Conservation (phyloP, 2,888 invertebrate species). For the Chymomyza fuscimana region DNA sequence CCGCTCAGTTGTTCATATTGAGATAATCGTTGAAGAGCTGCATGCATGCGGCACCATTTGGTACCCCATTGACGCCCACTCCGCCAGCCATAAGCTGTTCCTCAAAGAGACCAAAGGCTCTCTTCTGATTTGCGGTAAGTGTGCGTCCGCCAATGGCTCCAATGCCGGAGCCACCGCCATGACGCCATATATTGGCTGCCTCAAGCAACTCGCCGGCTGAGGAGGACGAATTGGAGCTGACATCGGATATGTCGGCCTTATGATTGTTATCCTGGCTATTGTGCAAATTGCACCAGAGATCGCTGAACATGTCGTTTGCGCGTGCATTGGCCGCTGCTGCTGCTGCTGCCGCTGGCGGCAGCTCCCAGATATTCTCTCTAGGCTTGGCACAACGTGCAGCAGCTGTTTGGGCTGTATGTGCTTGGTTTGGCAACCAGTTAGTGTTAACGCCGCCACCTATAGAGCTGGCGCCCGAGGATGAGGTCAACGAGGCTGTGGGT, state of each 20-base stretch:
- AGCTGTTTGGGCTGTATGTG: not conserved
- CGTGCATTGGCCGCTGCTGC: constrained; percentile 44
- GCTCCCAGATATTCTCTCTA: constrained; percentile 77
- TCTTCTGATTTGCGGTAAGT: constrained; percentile 2
- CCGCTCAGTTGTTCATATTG: constrained; percentile 82
- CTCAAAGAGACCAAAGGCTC: constrained; percentile 36
- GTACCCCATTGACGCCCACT: constrained; percentile 12
- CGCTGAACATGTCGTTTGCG: constrained; percentile 74
- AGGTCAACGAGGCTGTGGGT: constrained; percentile 71
- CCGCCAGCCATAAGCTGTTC: constrained; percentile 23
- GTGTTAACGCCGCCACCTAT: constrained; percentile 34
- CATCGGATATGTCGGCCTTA: constrained; percentile 57
- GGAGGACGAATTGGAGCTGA: constrained; percentile 70
- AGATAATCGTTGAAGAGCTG: constrained; percentile 84
- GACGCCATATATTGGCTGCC: constrained; percentile 62
- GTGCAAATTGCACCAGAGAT: constrained; percentile 77
- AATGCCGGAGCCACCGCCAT: constrained; percentile 29
- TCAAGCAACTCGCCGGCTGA: constrained; percentile 59
- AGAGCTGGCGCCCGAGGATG: constrained; percentile 63
- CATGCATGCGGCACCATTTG: constrained; percentile 79
- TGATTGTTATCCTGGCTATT: constrained; percentile 47
- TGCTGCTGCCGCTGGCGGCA: constrained; percentile 54
- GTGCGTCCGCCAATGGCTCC: constrained; percentile 38
- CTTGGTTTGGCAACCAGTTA: constrained; percentile 30
- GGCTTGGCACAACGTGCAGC: constrained; percentile 68